A percentile compares a stretch with the other conserved stretches of the same genome.
Evolutionary conservation across 92 coral and sea anemone genomes (phyloP).

Genomic region (Anthopleura xanthogrammica): DNA sequence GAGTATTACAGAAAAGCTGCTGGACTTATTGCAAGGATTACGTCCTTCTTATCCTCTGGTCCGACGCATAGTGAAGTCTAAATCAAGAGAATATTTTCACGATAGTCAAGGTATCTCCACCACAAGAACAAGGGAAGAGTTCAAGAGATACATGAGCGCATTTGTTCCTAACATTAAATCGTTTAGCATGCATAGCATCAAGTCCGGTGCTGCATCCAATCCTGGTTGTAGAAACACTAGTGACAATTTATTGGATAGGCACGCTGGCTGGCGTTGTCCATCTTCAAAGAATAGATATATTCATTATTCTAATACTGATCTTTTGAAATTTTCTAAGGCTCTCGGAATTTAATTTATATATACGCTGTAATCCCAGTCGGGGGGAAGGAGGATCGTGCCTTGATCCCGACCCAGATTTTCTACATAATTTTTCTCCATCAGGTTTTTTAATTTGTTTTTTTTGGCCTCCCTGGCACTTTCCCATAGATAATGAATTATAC

Average conservation of each 20-base stretch:
- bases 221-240: constrained; percentile 42
- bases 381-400: constrained; percentile 44
- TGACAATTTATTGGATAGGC: constrained; percentile 44
- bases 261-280: constrained; percentile 57
- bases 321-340: constrained; percentile 22
- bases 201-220: constrained; percentile 56
- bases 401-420: constrained; percentile 71
- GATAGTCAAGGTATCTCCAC: neutral
- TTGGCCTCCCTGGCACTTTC: constrained; percentile 60
- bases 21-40: neutral
- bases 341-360: constrained; percentile 7
- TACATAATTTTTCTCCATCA: constrained; percentile 25
- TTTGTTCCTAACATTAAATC: no score
- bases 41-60: neutral
- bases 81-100: neutral
- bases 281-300: constrained; percentile 50
- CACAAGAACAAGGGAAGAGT: neutral
- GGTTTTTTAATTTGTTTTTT: constrained; percentile 42
- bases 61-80: neutral
- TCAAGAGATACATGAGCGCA: neutral
- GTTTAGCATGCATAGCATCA: constrained; percentile 53
- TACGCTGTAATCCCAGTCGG: constrained; percentile 24
- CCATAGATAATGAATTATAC: neutral
- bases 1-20: neutral
- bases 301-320: constrained; percentile 42